Evolutionary conservation across 2,797 vertebrate genomes (phyloP), one percentile per base, ranked within the genome.

Genomic region (Pangasius sanitwongsei): DNA sequence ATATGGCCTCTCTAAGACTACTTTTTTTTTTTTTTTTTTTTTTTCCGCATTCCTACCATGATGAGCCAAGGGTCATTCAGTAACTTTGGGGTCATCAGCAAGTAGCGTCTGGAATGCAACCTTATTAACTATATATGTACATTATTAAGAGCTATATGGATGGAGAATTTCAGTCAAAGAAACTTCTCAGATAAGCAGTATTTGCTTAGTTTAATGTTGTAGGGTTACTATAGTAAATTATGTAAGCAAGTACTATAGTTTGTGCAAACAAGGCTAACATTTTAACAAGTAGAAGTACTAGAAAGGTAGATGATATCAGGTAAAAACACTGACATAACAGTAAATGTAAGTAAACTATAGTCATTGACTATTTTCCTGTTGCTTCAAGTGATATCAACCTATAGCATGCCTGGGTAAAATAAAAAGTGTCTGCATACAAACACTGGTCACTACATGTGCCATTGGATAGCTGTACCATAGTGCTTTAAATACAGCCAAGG

Each of bases 381-480:
- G 61, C 57, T 81, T 81, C 75, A 31, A 72, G 83, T 80, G 53
- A n/a, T 65, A 85, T 44, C 37, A 78, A 85, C 18, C 41, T 69
- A 81, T 81, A n/a, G 48, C 61, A 57, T 44, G 34, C 65, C 31
- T 75, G 41, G 59, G 69, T 55, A 85, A 87, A 87, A 89, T 85
- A 78, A 25, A 12, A 87, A 89, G 25, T 67, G 59, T 75, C 65
- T 70, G 15, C 37, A 88, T 89, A 91, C 86, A 88, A 89, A 91
- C 86, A 88, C 77, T 78, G 70, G 90, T 89, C 88, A 87, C 86
- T 59, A 34, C 83, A 91, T 91, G 91, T 91, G 91, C 91, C 91
- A 86, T 83, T 83, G 83, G 50, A 53, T 74, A 67, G 65, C 31
- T 74, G 37, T 55, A 50, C 25, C 72, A 72, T 53, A 69, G 48